Conservation (phyloP, 1,140 invertebrate genomes). For the Drosophila dunni region DNA sequence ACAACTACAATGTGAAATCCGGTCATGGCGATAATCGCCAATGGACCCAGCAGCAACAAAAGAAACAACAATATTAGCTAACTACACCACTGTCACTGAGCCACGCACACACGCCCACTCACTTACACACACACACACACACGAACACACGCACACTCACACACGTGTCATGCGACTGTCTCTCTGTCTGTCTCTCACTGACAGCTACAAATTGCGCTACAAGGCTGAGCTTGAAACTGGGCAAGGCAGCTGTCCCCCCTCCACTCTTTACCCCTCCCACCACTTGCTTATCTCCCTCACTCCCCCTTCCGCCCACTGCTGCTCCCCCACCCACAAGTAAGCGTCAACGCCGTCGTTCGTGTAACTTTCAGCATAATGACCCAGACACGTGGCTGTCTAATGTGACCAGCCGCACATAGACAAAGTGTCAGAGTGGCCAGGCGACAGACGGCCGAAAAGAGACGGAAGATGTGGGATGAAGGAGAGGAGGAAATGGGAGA, state of each 20-base stretch:
- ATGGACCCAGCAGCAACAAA: conserved; percentile 39
- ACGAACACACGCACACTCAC: conserved; percentile 26
- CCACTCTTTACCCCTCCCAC: background rate
- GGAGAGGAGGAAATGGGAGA: background rate
- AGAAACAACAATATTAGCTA: conserved; percentile 54
- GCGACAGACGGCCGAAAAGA: conserved; percentile 11
- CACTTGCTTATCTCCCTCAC: background rate
- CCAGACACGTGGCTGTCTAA: conserved; percentile 82
- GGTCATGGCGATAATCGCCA: conserved; percentile 67
- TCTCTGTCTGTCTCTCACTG: conserved; percentile 58
- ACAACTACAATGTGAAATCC: conserved; percentile 33
- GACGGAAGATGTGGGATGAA: background rate
- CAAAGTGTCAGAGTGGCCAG: conserved; percentile 45
- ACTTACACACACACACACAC: conserved; percentile 40
- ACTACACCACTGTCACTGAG: conserved; percentile 60
- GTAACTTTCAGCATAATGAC: conserved; percentile 83
- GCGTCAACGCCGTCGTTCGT: conserved; percentile 74
- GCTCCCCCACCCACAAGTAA: conserved; percentile 40
- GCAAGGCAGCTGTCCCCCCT: background rate
- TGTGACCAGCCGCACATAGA: conserved; percentile 60
- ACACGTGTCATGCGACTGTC: conserved; percentile 64
- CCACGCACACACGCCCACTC: conserved; percentile 56
- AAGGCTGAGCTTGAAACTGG: conserved; percentile 55
- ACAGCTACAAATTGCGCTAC: conserved; percentile 79
- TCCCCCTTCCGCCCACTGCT: background rate